A percentile compares a stretch with the other conserved stretches of the same genome.
phyloP scores from a whole-genome alignment of 1,140 invertebrate genomes.

The Drosophila persimilis region DNA sequence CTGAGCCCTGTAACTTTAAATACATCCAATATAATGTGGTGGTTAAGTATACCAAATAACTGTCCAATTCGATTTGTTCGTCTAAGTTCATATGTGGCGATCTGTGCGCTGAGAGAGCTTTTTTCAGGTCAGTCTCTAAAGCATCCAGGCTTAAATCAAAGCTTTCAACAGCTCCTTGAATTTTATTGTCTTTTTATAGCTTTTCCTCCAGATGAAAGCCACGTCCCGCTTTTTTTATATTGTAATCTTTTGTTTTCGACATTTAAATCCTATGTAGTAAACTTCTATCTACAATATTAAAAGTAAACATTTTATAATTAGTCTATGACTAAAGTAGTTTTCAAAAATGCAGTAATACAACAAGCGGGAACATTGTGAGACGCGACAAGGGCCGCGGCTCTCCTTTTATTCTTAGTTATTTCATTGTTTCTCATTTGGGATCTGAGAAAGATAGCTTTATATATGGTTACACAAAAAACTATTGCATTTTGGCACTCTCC shows the following conservation, averaged over 20 bases:
- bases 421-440: too few relatives aligned
- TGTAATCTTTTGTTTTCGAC: conserved; percentile 10
- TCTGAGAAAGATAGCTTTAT: too few relatives aligned
- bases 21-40: conserved; percentile 63
- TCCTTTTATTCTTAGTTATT: too few relatives aligned
- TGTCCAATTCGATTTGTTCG: conserved; percentile 61
- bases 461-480: too few relatives aligned
- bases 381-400: too few relatives aligned
- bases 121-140: conserved; percentile 44
- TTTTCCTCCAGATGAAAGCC: not conserved
- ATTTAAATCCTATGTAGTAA: too few relatives aligned
- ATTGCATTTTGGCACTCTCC: too few relatives aligned
- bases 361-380: too few relatives aligned
- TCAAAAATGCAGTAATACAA: too few relatives aligned
- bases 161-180: conserved; percentile 20
- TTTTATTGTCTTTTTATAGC: conserved; percentile 10
- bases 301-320: too few relatives aligned
- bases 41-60: conserved; percentile 43
- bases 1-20: conserved; percentile 48
- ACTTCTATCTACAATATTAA: too few relatives aligned
- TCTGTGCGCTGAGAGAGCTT: conserved; percentile 6
- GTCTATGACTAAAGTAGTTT: too few relatives aligned
- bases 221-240: not conserved
- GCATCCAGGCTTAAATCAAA: conserved; percentile 34
- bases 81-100: conserved; percentile 8